Base-by-base conservation (phyloP, 1,140 invertebrate species). In the Drosophila mayri region DNA sequence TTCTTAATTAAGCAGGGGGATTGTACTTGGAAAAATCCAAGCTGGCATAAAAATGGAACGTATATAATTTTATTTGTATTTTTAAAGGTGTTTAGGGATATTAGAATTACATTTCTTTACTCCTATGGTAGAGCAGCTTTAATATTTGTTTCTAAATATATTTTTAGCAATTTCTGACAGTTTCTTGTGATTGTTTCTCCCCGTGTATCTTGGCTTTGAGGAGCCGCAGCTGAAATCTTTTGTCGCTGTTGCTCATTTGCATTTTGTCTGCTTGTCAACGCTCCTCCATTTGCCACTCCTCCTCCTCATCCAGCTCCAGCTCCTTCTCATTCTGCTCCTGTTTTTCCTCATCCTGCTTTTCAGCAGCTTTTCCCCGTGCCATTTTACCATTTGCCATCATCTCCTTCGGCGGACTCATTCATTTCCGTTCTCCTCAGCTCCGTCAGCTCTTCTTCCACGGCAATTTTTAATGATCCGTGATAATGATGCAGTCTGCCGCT, bases 381-480 rank as follows among this genome's bases (percentile, higher is more conserved):
- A 30, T 58, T 49, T 22, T 6, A 14, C 30, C 44, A 20, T 66
- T 46, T 46, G 11, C 41, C 41, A 57, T 28, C 25, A 32, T 57
- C 37, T 55, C 16, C 55, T 44, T 35, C 57, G 49, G 60, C 74
- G 72, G 50, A 65, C 67, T 60, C 70, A 77, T 52, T 75, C 79
- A 85, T 82, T 90, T 90, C 79, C 75, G 65, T 65, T 41, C 63
- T 35, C 38, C 60, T 40, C 71, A 60, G 38, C 35, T 35, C 32
- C 32, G 10, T 32, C 32, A 32, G 9, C 47, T 54, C 60, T 14
- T 54, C 60, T 25, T 30, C 80, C 66, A 70, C 68, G 75, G 81
- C 66, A 87, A 76, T 73, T 87, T 86, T 90, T 90, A 90, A 90
- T 90, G 86, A 90, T 90, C 86, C 79, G 73, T 90, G 79, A 90